These are phyloP conservation scores for Elysia chlorotica DNA, from an alignment of 1,140 invertebrate genomes.

Conservation along the genomic window DNA sequence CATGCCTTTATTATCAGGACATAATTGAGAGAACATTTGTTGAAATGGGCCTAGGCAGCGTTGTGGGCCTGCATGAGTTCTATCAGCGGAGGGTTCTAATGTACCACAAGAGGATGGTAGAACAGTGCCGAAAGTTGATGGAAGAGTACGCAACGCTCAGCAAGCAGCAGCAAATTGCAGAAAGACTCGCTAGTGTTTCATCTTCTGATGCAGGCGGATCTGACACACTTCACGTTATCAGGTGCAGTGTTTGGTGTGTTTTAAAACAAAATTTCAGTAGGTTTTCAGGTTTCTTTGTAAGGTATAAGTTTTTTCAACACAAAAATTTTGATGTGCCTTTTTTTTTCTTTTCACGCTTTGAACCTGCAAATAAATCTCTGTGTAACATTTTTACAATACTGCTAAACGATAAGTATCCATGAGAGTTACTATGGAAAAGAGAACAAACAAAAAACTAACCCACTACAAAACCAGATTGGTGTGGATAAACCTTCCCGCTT, in stretches of 20 bases:
- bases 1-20: slow-evolving; percentile 60
- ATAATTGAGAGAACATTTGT: slow-evolving; percentile 67
- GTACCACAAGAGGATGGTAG: slow-evolving; percentile 63
- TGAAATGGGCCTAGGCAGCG: slow-evolving; percentile 66
- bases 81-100: slow-evolving; percentile 66
- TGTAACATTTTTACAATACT: too few relatives aligned
- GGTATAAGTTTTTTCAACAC: background rate
- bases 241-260: slow-evolving; percentile 21
- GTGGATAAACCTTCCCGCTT: too few relatives aligned
- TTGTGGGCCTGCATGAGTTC: slow-evolving; percentile 64
- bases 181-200: too few relatives aligned
- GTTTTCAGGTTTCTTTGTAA: background rate
- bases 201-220: background rate
- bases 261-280: background rate
- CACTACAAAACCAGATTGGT: too few relatives aligned
- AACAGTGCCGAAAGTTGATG: slow-evolving; percentile 62
- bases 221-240: slow-evolving; percentile 30
- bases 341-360: too few relatives aligned
- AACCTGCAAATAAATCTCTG: too few relatives aligned
- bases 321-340: too few relatives aligned
- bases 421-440: too few relatives aligned
- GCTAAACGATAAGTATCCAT: too few relatives aligned
- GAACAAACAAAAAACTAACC: too few relatives aligned
- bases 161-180: slow-evolving; percentile 18
- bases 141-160: slow-evolving; percentile 63